Base-by-base conservation (phyloP, 1,140 invertebrate species). In the Drosophila truncata region DNA sequence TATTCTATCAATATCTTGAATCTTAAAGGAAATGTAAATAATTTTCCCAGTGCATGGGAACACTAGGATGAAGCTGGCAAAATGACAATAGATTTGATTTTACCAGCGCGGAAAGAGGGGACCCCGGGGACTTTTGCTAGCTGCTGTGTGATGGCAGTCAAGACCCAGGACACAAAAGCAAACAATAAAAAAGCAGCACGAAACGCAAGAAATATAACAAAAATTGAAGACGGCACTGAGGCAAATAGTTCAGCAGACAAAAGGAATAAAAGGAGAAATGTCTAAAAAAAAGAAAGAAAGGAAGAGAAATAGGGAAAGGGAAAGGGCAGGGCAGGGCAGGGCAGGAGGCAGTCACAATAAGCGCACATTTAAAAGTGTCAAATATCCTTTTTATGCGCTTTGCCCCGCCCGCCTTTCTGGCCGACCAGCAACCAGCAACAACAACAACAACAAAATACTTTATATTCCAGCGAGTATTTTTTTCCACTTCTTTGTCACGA, bases 341-440 rank as follows among this genome's bases (percentile, higher is more conserved):
- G 35, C 27, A 20, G 35, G 55, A 58, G 64, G 78, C 71, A 83
- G 71, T 72, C 82, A 90, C 85, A 90, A 90, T 90, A 91, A 90
- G 85, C 85, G 85, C 86, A 91, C 85, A 90, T 90, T 90, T 90
- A 90, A 90, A 90, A 90, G 85, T 90, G 85, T 90, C 85, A 90
- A 90, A 90, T 90, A 90, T 90, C 85, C 85, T 91, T 90, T 90
- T 90, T 85, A 91, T 90, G 82, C 86, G 86, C 86, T 71, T 85
- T 82, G 86, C 85, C 80, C 85, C 62, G 16, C 65, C 47, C 74
- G 14, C 65, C 65, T 37, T 39, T 47, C 46, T 39, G 33, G 46
- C 41, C 78, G 73, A 84, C 78, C 84, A 47, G 46, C 44, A 47
- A 16, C 78, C 69, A 84, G 73, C 84, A 47, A 25, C 44, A 47